phyloP scores from a whole-genome alignment of 2,113 vertebrate species.

The Addax nasomaculatus region DNA sequence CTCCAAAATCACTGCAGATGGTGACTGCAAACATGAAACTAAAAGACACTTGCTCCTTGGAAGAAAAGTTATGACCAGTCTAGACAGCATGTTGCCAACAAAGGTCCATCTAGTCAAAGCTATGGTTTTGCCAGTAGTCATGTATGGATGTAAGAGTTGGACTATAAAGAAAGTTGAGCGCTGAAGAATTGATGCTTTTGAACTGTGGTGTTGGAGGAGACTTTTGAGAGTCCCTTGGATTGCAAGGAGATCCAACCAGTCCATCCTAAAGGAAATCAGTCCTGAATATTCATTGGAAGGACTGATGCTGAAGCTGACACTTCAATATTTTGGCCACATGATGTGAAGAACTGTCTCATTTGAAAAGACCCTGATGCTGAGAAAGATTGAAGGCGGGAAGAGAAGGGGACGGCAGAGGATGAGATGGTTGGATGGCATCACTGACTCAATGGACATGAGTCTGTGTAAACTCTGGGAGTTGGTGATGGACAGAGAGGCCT shows the following conservation, averaged over 20 bases:
- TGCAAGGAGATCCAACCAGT: neutral
- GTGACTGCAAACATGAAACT: neutral
- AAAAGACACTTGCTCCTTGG: neutral
- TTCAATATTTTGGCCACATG: neutral
- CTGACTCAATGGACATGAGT: neutral
- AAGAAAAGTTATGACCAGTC: neutral
- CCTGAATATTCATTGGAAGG: neutral
- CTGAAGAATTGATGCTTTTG: neutral
- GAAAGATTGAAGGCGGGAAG: neutral
- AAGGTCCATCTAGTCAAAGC: neutral
- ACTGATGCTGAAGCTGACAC: neutral
- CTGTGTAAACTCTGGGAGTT: neutral
- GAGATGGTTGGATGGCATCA: neutral
- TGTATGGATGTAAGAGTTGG: neutral
- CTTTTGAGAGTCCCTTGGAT: neutral
- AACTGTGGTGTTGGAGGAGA: neutral
- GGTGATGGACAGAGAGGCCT: neutral
- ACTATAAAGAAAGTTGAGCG: neutral
- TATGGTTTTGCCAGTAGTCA: neutral
- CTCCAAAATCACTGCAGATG: neutral
- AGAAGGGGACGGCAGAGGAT: neutral
- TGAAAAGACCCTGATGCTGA: neutral
- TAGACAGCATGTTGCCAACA: neutral
- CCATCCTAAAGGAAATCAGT: neutral
- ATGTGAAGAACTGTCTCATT: neutral